Evolutionary conservation across 2,888 invertebrate species (phyloP), one percentile per base, ranked within the genome.

Genomic region (Nesidiocoris tenuis): DNA sequence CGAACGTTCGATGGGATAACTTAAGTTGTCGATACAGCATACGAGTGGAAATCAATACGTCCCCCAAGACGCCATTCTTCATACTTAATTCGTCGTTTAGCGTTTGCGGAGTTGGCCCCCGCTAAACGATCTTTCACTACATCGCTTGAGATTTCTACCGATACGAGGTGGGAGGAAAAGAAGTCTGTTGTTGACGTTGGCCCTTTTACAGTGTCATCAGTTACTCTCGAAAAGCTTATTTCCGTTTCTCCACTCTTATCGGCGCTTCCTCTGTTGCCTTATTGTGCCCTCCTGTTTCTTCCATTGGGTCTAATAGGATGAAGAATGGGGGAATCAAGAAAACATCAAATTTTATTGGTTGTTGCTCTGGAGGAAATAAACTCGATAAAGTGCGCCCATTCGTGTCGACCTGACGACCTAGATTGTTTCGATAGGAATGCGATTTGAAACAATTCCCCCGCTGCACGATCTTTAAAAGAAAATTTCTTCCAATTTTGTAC

Each of bases 11-110:
- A 39, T 7, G 5, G 72, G 72, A 72, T 72, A 72, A 72, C 72
- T 25, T 22, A 56, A 64, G 59, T 74, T 72, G 72, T 72, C 64
- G 74, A 74, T 74, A 75, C 65, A 75, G 61, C 59, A 55, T 39
- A 12, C 39, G 39, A 39, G 39, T 25, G 61, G 55, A 55, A 75
- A 75, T 75, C 75, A 75, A 75, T 75, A 75, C 64, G 59, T 23
- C 71, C 64, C 64, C 39, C 71, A 22, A 64, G 64, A 70, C 56
- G 22, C 64, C 74, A 76, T 76, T 63, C 61, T 61, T 76, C 76
- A 76, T 72, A 72, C 66, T 74, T 76, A 76, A 76, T 76, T 76
- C 76, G 68, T 76, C 76, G 74, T 74, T 76, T 76, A 54, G 68
- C 56, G 24, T 16, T 9, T 55, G 22, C n/a, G 72, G 39, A 39